A percentile compares a stretch with the other conserved stretches of the same genome.
Evolutionary conservation across 2,888 invertebrate species (phyloP).

Genomic region (Ditula angustiorana): DNA sequence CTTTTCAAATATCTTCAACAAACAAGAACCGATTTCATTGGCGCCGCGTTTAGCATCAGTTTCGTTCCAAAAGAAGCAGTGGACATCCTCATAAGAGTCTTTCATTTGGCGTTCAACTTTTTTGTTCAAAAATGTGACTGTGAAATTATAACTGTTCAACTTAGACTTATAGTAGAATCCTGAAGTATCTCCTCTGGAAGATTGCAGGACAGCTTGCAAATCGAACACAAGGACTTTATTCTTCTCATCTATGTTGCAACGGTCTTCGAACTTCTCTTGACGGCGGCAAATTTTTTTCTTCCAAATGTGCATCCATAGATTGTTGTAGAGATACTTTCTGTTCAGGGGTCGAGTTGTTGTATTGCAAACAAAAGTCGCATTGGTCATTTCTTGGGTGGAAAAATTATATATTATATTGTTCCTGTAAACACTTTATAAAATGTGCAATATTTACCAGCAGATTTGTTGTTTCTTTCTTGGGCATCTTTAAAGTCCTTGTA

Average conservation of each 20-base stretch:
- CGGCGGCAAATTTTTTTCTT: constrained; percentile 45
- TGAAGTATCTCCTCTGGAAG: constrained; percentile 33
- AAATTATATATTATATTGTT: constrained; percentile 25
- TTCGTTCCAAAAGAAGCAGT: constrained; percentile 48
- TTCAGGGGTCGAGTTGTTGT: constrained; percentile 26
- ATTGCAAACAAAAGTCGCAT: constrained; percentile 45
- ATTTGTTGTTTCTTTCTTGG: constrained; percentile 32
- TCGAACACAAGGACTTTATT: constrained; percentile 43
- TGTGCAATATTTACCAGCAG: constrained; percentile 36
- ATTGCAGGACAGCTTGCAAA: constrained; percentile 45
- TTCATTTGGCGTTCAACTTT: constrained; percentile 41
- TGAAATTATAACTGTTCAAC: constrained; percentile 43
- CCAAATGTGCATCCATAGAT: constrained; percentile 43
- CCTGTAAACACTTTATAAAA: constrained; percentile 43
- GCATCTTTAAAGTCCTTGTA: constrained; percentile 41
- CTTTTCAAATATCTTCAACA: constrained; percentile 36
- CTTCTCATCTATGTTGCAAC: constrained; percentile 41
- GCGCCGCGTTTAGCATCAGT: constrained; percentile 45
- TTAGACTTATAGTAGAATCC: constrained; percentile 40
- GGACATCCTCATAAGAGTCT: constrained; percentile 40
- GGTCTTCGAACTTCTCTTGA: constrained; percentile 44
- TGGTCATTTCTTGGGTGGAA: constrained; percentile 46
- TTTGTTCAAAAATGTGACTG: constrained; percentile 38
- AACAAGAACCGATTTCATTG: constrained; percentile 45
- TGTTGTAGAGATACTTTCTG: constrained; percentile 40